Base-by-base conservation (phyloP, 2,888 invertebrate species). In the Morpho achilles region DNA sequence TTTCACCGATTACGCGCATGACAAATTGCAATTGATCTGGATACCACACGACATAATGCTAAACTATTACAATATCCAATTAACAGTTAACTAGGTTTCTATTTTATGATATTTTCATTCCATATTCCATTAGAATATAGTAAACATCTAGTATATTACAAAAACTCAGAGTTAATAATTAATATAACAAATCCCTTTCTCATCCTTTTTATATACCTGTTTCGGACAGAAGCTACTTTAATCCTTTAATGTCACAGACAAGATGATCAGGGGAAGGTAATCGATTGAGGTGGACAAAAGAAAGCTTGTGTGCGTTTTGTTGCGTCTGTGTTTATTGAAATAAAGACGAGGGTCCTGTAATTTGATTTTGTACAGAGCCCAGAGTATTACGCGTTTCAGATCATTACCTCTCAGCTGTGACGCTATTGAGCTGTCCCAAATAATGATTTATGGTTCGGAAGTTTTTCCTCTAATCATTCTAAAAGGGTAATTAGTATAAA, bases 381-480 rank as follows among this genome's bases (percentile, higher is more conserved):
- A 46, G 60, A 63, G 58, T 56, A 58, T 50, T 59, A 53, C 57
- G 44, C 61, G 61, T 58, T 60, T 62, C 51, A 58, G 60, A 58
- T 62, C 62, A 62, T 64, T 62, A 64, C 63, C 48, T 58, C 68
- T 43, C 8, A 65, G 66, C 69, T 47, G 51, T 49, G 52, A 32
- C 51, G 42, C 58, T 61, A 42, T 54, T 55, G 52, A 55, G 52
- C 48, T 58, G 55, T 61, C 55, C 43, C 47, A 54, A 53, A 61
- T 49, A 55, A 52, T 61, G 52, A 58, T 58, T 55, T 39, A 61
- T 50, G 45, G 10, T 49, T 52, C 41, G 10, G 41, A 40, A 48
- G 53, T 51, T 43, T 52, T 48, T 61, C 40, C 45, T 53, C 40
- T 23, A 39, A 10, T 46, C 45, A 32, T 22, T 39, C 8, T 53